Conservation (phyloP, 2,888 invertebrate genomes). For the Rhamphomyia laevipes region DNA sequence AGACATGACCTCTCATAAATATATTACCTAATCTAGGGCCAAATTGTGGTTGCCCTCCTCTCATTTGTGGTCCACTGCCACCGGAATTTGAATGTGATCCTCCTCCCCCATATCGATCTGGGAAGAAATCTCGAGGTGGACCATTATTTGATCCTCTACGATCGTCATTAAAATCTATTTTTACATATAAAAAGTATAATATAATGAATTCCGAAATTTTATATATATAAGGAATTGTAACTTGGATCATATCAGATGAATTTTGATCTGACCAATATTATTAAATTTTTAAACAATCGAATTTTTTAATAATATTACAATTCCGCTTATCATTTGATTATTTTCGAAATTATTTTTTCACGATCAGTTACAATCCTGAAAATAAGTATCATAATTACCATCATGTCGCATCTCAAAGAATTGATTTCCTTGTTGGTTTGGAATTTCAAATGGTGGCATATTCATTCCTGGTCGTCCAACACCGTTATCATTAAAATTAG, state of each 20-base stretch:
- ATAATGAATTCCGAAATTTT: background rate
- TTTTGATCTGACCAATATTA: too few species aligned
- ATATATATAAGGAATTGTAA: background rate
- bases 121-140: conserved; percentile 8
- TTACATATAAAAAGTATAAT: too few species aligned
- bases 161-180: conserved; percentile 17
- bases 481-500: conserved; percentile 9
- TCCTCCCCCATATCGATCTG: conserved; percentile 10
- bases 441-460: conserved; percentile 6
- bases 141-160: conserved; percentile 19
- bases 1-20: conserved; percentile 19
- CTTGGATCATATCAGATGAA: too few species aligned
- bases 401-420: conserved; percentile 10
- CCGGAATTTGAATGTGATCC: background rate
- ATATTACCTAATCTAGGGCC: conserved; percentile 17
- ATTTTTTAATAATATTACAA: too few species aligned
- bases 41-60: conserved; percentile 17
- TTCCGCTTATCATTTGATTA: too few species aligned
- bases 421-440: conserved; percentile 4
- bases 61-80: conserved; percentile 19
- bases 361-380: too few species aligned
- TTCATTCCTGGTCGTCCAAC: background rate
- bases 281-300: too few species aligned
- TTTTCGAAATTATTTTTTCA: too few species aligned
- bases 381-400: conserved; percentile 1